These are phyloP conservation scores for Sipha maydis DNA, from an alignment of 2,888 invertebrate genomes.

Conservation along the genomic window DNA sequence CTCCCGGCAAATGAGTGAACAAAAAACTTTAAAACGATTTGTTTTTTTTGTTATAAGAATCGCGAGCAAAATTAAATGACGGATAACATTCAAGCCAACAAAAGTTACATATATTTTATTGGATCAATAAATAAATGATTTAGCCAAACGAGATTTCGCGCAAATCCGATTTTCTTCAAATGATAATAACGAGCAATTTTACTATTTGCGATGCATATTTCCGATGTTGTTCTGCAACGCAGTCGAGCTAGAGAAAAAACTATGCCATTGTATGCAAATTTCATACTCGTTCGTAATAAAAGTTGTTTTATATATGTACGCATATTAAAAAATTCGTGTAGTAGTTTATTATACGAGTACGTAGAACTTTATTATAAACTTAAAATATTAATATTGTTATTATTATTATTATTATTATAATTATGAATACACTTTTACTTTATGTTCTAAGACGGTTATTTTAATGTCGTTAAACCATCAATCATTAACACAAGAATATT, in stretches of 20 bases:
- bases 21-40: not conserved
- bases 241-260: too few relatives aligned
- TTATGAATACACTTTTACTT: not conserved
- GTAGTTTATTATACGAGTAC: not conserved
- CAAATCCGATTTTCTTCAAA: not conserved
- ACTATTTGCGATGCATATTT: too few relatives aligned
- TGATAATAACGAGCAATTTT: not conserved
- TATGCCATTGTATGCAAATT: too few relatives aligned
- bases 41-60: not conserved
- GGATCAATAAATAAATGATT: not conserved
- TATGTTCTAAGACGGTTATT: not conserved
- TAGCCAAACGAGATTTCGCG: not conserved
- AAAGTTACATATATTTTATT: too few relatives aligned
- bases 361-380: not conserved
- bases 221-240: too few relatives aligned
- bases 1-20: not conserved
- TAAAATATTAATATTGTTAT: not conserved
- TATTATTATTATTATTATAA: constrained; percentile 16
- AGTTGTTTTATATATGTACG: too few relatives aligned
- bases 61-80: not conserved
- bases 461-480: constrained; percentile 16
- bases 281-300: too few relatives aligned
- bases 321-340: not conserved
- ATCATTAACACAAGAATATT: not conserved
- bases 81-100: not conserved